Base-by-base conservation (phyloP, 92 coral and sea anemone species). In the Umimayanthus kanabou region DNA sequence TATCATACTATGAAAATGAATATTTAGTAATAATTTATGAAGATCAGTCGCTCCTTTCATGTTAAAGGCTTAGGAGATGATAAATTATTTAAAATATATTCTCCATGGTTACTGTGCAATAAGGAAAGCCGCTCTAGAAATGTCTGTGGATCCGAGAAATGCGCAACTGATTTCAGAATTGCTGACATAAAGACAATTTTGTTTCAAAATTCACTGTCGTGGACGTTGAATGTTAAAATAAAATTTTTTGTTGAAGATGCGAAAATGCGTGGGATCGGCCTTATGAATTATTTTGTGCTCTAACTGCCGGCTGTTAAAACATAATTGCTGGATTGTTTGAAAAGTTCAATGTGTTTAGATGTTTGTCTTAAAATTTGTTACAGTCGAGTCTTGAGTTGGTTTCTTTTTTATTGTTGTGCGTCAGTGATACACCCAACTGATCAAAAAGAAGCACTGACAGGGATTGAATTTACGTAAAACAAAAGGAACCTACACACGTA, bases 41-140 rank as follows among this genome's bases (percentile, higher is more conserved):
- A n/a, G 15, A 80, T 14, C 45, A 14, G 39, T 80, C 57, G 30
- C 69, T 53, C 39, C 39, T 53, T 14, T 33, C 29, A 80, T 16
- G 71, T 30, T 2, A 49, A 80, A 55, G 30, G 18, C 16, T 57
- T 80, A 22, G 18, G 84, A 80, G 84, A 57, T 80, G 0, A 80
- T 80, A 57, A 80, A 80, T 80, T 30, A 80, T 80, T 80, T 80
- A 80, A 80, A 53, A 55, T 33, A 57, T 57, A 80, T 26, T 80
- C 28, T 23, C 82, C 49, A 16, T 2, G 7, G 70, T 75, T 37
- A 39, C 25, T 57, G 39, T 80, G 71, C 25, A 57, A 80, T 26
- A 4, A 39, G 69, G 57, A 57, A 29, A 28, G 16, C 2, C 33
- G 22, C n/a, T n/a, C n/a, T 14, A 22, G 14, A 45, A 26, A 18